phyloP scores from a whole-genome alignment of 2,113 vertebrate genomes.

The Anas platyrhynchos region DNA sequence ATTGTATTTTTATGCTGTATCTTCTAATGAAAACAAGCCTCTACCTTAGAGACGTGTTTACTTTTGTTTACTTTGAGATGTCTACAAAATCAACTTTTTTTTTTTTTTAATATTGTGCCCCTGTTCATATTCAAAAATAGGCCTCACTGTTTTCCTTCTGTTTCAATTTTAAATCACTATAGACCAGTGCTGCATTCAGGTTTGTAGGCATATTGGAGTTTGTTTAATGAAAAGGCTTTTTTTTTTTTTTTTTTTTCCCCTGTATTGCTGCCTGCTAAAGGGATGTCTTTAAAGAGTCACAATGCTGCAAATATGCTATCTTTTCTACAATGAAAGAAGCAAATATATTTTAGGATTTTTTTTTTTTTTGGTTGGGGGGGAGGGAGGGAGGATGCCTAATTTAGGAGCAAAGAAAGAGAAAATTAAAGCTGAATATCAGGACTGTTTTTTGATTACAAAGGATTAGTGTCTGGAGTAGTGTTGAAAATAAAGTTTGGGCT shows the following conservation, averaged over 20 bases:
- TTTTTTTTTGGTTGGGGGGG: not conserved
- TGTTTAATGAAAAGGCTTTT: not conserved
- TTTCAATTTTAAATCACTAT: not conserved
- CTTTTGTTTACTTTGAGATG: not conserved
- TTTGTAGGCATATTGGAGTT: rapidly evolving
- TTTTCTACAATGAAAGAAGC: not conserved
- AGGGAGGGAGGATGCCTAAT: not conserved
- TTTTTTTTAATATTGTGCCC: not conserved
- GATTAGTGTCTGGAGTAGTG: not conserved
- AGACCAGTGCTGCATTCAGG: not conserved
- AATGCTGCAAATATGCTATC: not conserved
- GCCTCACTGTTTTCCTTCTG: not conserved
- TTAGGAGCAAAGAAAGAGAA: not conserved
- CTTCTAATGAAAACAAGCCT: not conserved
- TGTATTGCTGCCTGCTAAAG: not conserved
- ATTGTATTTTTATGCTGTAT: not conserved
- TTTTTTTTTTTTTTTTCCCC: not conserved
- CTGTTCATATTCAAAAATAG: not conserved
- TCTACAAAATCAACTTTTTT: not conserved
- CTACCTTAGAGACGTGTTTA: not conserved
- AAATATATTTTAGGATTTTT: not conserved
- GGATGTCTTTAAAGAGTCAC: not conserved
- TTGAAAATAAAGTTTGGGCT: not conserved
- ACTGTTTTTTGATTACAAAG: not conserved
- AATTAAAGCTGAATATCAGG: not conserved